phyloP scores from a whole-genome alignment of 1,140 invertebrate genomes.

The Portunus trituberculatus region DNA sequence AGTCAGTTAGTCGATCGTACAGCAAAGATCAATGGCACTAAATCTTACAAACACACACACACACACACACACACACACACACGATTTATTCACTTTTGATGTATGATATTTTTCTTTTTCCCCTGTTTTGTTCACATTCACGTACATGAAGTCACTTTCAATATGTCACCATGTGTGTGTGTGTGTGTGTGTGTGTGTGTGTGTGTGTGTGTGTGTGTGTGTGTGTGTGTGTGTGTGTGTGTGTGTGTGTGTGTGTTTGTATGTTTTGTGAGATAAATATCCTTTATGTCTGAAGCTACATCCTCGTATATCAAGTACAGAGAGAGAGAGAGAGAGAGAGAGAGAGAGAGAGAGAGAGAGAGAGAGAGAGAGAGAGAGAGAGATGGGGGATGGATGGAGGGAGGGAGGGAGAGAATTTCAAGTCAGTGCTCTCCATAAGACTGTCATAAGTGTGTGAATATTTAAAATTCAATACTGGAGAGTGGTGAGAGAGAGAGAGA shows the following conservation, averaged over 20 bases:
- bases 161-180: background rate
- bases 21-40: constrained; percentile 1
- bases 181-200: background rate
- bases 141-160: background rate
- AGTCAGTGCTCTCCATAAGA: background rate
- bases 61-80: constrained; percentile 20
- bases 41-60: background rate
- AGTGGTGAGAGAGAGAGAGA: constrained; percentile 36
- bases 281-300: no score
- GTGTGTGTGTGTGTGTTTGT: background rate
- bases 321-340: constrained; percentile 16
- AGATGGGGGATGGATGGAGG: background rate
- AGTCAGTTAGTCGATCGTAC: background rate
- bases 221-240: background rate
- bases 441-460: constrained; percentile 4
- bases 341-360: constrained; percentile 20
- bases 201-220: background rate
- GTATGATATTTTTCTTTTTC: background rate
- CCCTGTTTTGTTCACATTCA: background rate
- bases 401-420: background rate
- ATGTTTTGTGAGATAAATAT: background rate
- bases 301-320: no score
- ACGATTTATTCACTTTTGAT: background rate
- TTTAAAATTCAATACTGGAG: constrained; percentile 14
- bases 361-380: constrained; percentile 20